phyloP scores from a whole-genome alignment of 2,888 invertebrate species.

The Esperia sulphurella region DNA sequence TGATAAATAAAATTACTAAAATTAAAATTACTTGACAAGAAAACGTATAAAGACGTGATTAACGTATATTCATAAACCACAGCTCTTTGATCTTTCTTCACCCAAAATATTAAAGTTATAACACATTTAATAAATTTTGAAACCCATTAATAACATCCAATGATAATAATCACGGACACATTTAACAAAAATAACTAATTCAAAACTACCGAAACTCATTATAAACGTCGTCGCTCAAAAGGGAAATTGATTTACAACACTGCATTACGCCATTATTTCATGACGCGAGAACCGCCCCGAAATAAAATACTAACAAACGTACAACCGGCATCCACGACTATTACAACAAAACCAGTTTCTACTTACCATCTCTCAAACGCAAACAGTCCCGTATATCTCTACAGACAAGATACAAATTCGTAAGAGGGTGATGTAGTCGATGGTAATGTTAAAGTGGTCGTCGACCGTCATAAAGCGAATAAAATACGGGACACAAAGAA shows the following conservation, averaged over 20 bases:
- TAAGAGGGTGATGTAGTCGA: constrained; percentile 11
- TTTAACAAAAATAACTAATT: constrained; percentile 49
- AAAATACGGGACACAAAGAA: constrained; percentile 79
- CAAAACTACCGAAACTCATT: constrained; percentile 67
- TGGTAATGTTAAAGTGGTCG: constrained; percentile 32
- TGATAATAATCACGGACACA: constrained; percentile 51
- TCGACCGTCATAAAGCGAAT: constrained; percentile 77
- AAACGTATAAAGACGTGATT: no score
- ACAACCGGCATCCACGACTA: constrained; percentile 76
- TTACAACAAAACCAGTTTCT: constrained; percentile 51
- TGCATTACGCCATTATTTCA: constrained; percentile 78
- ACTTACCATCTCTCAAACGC: constrained; percentile 13
- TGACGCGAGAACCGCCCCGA: constrained; percentile 75
- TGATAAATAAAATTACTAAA: no score
- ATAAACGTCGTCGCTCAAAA: constrained; percentile 72
- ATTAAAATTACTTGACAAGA: no score
- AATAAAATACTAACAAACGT: constrained; percentile 79
- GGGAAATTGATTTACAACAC: constrained; percentile 74
- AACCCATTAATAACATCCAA: constrained; percentile 44
- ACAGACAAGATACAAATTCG: constrained; percentile 33
- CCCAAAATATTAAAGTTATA: background rate
- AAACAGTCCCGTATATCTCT: constrained; percentile 16
- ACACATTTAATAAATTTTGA: constrained; percentile 13
- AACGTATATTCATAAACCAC: no score
- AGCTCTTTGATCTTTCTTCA: background rate